These are phyloP conservation scores for Cabera pusaria DNA, from an alignment of 2,888 invertebrate genomes.

Conservation along the genomic window DNA sequence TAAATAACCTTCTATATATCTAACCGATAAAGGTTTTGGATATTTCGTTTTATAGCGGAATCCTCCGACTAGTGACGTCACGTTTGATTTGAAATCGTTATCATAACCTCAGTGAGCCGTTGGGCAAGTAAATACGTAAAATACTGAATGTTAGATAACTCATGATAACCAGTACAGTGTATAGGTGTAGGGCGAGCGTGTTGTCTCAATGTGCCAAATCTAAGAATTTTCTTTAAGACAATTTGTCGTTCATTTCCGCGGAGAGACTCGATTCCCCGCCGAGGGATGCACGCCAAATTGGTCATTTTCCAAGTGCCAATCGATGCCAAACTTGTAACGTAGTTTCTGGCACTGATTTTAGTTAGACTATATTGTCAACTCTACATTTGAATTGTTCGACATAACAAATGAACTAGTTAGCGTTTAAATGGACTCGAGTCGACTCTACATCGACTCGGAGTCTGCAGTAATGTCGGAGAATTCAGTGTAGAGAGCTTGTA, in stretches of 20 bases:
- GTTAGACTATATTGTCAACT: slow-evolving; percentile 27
- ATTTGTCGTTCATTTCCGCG: slow-evolving; percentile 19
- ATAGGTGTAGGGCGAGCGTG: slow-evolving; percentile 47
- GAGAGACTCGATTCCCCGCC: slow-evolving; percentile 4
- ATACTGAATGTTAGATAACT: slow-evolving; percentile 56
- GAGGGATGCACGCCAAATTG: slow-evolving; percentile 30
- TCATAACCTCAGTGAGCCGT: slow-evolving; percentile 30
- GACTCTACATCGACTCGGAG: slow-evolving; percentile 16
- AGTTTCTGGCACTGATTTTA: slow-evolving; percentile 39
- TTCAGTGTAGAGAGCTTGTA: slow-evolving; percentile 18
- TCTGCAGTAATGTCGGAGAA: slow-evolving; percentile 8
- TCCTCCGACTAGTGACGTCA: slow-evolving; percentile 46
- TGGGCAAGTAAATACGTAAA: slow-evolving; percentile 56
- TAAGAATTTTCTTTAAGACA: slow-evolving; percentile 33
- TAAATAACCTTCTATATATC: too few species aligned
- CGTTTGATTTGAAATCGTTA: slow-evolving; percentile 38
- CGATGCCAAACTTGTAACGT: slow-evolving; percentile 32
- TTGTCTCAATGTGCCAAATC: slow-evolving; percentile 56
- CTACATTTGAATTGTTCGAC: slow-evolving; percentile 32
- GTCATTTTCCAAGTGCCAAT: slow-evolving; percentile 44
- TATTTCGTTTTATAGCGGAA: slow-evolving; percentile 49
- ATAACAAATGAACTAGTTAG: slow-evolving; percentile 1
- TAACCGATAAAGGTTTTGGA: slow-evolving; percentile 47
- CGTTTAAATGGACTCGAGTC: slow-evolving; percentile 1
- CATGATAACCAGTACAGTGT: slow-evolving; percentile 45